Conservation (phyloP, 2,888 invertebrate species). For the Drosophila algonquin region DNA sequence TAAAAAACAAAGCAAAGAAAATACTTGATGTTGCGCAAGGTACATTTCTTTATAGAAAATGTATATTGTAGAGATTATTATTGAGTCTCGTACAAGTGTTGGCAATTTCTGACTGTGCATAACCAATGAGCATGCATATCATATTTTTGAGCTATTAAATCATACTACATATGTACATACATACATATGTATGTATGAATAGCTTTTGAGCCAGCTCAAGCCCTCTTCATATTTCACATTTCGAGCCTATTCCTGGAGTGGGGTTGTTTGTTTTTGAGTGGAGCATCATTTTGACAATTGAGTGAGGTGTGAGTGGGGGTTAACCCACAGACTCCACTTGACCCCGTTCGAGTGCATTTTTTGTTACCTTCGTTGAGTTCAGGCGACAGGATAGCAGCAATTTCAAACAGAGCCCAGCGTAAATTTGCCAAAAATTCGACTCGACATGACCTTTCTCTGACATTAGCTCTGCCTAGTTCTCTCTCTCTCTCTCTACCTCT, state of each 20-base stretch:
- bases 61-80: neutral
- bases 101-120: neutral
- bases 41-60: neutral
- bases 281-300: conserved; percentile 1
- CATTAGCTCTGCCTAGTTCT: neutral
- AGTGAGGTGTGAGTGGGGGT: no score
- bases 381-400: conserved; percentile 76
- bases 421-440: conserved; percentile 51
- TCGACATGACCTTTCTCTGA: neutral
- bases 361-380: conserved; percentile 75
- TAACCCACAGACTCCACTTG: conserved; percentile 23
- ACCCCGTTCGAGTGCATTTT: conserved; percentile 63
- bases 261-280: neutral
- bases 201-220: neutral
- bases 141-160: neutral
- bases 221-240: no score
- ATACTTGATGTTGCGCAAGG: neutral
- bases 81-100: neutral
- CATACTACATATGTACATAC: no score
- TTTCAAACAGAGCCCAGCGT: conserved; percentile 24
- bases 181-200: neutral
- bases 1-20: neutral
- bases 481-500: neutral
- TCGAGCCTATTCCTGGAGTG: neutral
- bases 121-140: neutral